These are phyloP conservation scores for Pterocles orientalis DNA, from an alignment of 2,113 vertebrate genomes.

Conservation along the genomic window DNA sequence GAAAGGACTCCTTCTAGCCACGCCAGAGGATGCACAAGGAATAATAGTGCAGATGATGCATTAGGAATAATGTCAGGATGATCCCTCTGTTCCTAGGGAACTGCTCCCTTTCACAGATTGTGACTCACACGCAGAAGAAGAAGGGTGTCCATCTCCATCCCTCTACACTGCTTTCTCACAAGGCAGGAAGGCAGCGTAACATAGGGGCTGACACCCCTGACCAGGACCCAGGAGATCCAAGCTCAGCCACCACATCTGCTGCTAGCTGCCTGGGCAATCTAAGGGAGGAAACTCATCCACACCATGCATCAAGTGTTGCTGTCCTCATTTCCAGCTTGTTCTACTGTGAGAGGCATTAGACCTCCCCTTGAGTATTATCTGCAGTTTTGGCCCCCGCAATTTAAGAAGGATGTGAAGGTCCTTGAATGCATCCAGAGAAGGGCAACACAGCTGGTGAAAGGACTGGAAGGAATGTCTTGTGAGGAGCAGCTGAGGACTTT, in stretches of 20 bases:
- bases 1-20: background rate
- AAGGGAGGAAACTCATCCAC: background rate
- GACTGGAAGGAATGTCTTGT: too few species aligned
- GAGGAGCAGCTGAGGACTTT: too few species aligned
- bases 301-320: rapidly evolving
- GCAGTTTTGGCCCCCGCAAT: too few species aligned
- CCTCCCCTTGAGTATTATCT: background rate
- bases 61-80: background rate
- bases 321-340: background rate
- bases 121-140: background rate
- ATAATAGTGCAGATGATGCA: background rate
- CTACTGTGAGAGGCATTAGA: background rate
- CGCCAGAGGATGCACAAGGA: background rate
- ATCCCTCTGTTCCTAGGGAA: background rate
- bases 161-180: background rate
- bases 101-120: rapidly evolving
- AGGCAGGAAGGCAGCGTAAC: background rate
- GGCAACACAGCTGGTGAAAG: too few species aligned
- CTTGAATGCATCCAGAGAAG: too few species aligned
- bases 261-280: background rate
- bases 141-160: background rate
- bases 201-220: background rate
- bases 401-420: too few species aligned
- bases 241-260: background rate
- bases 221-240: background rate